Evolutionary conservation across 2,888 invertebrate species (phyloP), one percentile per base, ranked within the genome.

Genomic region (Andrena chrysosceles): DNA sequence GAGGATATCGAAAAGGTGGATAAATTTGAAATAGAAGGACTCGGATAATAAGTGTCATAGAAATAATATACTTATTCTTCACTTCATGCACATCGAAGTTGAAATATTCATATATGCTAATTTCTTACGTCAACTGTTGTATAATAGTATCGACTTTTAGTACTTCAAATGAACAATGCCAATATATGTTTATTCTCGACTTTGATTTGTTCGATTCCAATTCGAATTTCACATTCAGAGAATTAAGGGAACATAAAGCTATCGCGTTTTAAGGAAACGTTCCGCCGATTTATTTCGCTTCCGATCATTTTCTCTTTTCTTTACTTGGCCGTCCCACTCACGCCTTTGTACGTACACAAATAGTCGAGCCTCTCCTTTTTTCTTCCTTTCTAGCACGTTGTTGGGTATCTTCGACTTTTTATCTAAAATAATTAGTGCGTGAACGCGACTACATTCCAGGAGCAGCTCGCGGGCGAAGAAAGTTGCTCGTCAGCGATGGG

Each of bases 341-440:
- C 1, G 29, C 26, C 54, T 48, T 59, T 42, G n/a, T 71, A 31
- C 10, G 16, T 74, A 26, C 13, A 20, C 26, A 56, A 63, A 49
- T 60, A 26, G 6, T 5, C 48, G 48, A 35, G 48, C 42, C 31
- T 74, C 59, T 54, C 66, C 29, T 33, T 54, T 54, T 49, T 10
- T 42, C 56, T 52, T 73, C 54, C 59, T 56, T 66, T 52, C 56
- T 60, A 31, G 33, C 73, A 54, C 33, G 26, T 20, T 26, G 54
- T 56, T 63, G 60, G 62, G 66, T 87, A 87, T 87, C 88, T 82
- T 73, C 62, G 59, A 83, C 81, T 90, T 89, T 88, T 89, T 88
- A 88, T 87, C 86, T 79, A 83, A 87, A 88, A 87, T 87, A 90
- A 90, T 89, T 89, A 89, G 90, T 88, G 90, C 90, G 89, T 89